Evolutionary conservation across 2,113 vertebrate genomes (phyloP).

Genomic region (Lasiurus borealis): DNA sequence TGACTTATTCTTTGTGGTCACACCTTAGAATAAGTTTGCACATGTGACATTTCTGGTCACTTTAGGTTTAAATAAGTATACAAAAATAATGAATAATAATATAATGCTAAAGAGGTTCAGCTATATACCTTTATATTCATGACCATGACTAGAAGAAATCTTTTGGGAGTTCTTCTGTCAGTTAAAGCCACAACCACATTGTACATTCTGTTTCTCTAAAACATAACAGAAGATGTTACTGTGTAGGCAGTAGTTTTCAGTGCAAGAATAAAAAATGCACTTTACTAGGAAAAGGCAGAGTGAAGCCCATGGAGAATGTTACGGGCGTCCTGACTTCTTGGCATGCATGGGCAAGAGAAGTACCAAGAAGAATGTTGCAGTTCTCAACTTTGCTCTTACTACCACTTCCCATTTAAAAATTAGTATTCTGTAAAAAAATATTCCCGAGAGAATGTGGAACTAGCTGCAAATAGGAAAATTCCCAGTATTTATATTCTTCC

Average conservation of each 20-base stretch:
- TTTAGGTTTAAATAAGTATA: conserved; percentile 64
- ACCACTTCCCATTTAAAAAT: conserved; percentile 1
- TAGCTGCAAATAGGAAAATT: background rate
- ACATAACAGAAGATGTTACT: background rate
- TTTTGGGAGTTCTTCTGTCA: conserved; percentile 60
- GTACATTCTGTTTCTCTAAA: conserved; percentile 50
- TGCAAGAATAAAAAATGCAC: background rate
- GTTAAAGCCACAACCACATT: conserved; percentile 13
- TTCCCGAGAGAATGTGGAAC: background rate
- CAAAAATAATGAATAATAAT: conserved; percentile 3
- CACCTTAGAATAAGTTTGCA: conserved; percentile 38
- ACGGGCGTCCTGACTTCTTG: conserved; percentile 32
- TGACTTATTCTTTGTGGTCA: conserved; percentile 12
- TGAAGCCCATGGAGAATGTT: conserved; percentile 48
- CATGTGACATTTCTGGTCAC: conserved; percentile 70
- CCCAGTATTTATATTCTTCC: background rate
- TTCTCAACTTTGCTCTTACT: conserved; percentile 38
- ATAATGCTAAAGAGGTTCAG: conserved; percentile 23
- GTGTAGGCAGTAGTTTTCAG: conserved; percentile 35
- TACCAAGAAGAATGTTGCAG: conserved; percentile 11
- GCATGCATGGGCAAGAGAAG: background rate
- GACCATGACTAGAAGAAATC: conserved; percentile 59
- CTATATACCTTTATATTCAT: conserved; percentile 38
- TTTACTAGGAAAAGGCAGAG: background rate
- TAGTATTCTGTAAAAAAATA: conserved; percentile 17